phyloP scores from a whole-genome alignment of 2,113 vertebrate genomes.

The Tiliqua scincoides region DNA sequence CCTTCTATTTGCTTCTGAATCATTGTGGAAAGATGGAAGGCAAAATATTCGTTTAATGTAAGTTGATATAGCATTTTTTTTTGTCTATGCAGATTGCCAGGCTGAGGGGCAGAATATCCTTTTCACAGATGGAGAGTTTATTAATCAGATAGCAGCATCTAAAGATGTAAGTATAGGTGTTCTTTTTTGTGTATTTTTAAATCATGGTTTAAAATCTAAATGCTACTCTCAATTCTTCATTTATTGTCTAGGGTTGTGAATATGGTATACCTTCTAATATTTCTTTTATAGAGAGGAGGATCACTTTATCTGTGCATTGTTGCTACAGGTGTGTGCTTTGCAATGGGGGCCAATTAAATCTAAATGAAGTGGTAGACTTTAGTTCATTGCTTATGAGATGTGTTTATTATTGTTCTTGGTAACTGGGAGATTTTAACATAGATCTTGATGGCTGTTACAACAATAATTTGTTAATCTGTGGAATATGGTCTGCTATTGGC shows the following conservation, averaged over 20 bases:
- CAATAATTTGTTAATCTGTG: no score
- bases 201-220: not conserved
- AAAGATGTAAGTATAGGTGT: conserved; percentile 87
- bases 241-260: not conserved
- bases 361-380: no score
- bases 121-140: conserved; percentile 97
- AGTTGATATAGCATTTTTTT: conserved; percentile 31
- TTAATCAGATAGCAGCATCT: conserved; percentile 98
- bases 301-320: not conserved
- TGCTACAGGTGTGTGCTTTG: no score
- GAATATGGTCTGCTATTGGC: no score
- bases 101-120: conserved; percentile 96
- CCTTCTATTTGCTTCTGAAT: not conserved
- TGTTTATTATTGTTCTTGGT: no score
- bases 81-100: conserved; percentile 85
- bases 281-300: not conserved
- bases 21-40: not conserved
- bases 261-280: not conserved
- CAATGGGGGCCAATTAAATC: no score
- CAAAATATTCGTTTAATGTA: not conserved
- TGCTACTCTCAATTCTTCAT: not conserved
- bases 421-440: no score
- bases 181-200: not conserved
- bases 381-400: no score
- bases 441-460: no score